These are phyloP conservation scores for Rhamnusium bicolor DNA, from an alignment of 2,888 invertebrate species.

Conservation along the genomic window DNA sequence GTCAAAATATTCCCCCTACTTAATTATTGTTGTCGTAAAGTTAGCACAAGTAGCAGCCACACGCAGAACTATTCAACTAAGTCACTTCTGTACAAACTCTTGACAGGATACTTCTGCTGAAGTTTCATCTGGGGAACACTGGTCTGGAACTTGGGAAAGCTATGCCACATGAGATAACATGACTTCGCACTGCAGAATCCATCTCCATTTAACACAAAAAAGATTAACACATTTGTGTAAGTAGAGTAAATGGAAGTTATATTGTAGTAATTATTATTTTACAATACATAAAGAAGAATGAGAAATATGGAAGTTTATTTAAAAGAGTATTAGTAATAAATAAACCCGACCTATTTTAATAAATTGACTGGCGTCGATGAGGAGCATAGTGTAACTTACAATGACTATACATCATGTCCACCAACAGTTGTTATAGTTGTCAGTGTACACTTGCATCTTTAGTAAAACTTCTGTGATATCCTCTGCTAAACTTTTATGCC, in stretches of 20 bases:
- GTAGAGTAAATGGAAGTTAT: constrained; percentile 3
- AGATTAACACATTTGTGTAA: constrained; percentile 16
- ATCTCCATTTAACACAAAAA: constrained; percentile 39
- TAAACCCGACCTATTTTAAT: too few relatives aligned
- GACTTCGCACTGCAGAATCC: constrained; percentile 46
- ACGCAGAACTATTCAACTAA: constrained; percentile 56
- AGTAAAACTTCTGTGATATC: too few relatives aligned
- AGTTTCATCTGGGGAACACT: constrained; percentile 48
- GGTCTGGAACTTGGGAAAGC: constrained; percentile 36
- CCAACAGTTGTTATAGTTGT: too few relatives aligned
- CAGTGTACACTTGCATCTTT: too few relatives aligned
- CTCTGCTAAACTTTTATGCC: too few relatives aligned
- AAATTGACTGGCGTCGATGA: too few relatives aligned
- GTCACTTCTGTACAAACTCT: constrained; percentile 48
- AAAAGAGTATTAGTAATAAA: too few relatives aligned
- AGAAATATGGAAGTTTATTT: too few relatives aligned
- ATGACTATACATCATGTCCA: too few relatives aligned
- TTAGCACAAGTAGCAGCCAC: constrained; percentile 59
- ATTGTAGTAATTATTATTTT: background rate
- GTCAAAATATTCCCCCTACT: constrained; percentile 60
- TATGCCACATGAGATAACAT: constrained; percentile 42
- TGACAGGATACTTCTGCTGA: constrained; percentile 57
- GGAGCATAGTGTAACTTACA: too few relatives aligned
- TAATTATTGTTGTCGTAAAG: constrained; percentile 65
- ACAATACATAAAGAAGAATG: too few relatives aligned